A percentile compares a stretch with the other conserved stretches of the same genome.
These are phyloP conservation scores for Coenobita brevimanus DNA, from an alignment of 1,140 invertebrate genomes.

Conservation along the genomic window DNA sequence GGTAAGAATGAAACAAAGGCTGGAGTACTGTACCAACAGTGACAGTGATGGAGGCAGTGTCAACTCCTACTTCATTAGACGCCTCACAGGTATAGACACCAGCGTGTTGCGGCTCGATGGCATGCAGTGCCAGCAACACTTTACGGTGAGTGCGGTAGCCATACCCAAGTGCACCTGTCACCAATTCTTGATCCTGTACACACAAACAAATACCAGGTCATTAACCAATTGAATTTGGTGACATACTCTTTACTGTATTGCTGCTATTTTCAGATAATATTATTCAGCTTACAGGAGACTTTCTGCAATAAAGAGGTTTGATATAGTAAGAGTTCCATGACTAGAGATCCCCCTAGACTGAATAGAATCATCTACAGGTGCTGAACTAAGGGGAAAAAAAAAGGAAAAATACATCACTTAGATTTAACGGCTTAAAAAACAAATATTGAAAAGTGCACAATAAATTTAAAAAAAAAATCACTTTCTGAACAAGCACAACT, in stretches of 20 bases:
- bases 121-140: constrained; percentile 50
- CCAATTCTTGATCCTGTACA: constrained; percentile 52
- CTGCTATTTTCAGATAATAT: background rate
- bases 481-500: too few species aligned
- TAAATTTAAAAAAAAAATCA: too few species aligned
- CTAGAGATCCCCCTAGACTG: too few species aligned
- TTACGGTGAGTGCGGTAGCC: constrained; percentile 55
- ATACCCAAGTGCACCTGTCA: constrained; percentile 56
- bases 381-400: too few species aligned
- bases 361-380: too few species aligned
- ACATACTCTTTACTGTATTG: background rate
- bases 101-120: constrained; percentile 46
- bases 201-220: background rate
- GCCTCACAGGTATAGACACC: constrained; percentile 65
- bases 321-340: too few species aligned
- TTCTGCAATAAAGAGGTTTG: too few species aligned
- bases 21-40: constrained; percentile 47
- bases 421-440: too few species aligned
- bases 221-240: background rate
- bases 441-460: too few species aligned
- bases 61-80: constrained; percentile 52
- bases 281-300: too few species aligned
- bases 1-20: too few species aligned
- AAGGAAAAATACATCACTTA: too few species aligned
- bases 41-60: constrained; percentile 47